Base-by-base conservation (phyloP, 2,113 vertebrate genomes). In the Sakesphorus luctuosus region DNA sequence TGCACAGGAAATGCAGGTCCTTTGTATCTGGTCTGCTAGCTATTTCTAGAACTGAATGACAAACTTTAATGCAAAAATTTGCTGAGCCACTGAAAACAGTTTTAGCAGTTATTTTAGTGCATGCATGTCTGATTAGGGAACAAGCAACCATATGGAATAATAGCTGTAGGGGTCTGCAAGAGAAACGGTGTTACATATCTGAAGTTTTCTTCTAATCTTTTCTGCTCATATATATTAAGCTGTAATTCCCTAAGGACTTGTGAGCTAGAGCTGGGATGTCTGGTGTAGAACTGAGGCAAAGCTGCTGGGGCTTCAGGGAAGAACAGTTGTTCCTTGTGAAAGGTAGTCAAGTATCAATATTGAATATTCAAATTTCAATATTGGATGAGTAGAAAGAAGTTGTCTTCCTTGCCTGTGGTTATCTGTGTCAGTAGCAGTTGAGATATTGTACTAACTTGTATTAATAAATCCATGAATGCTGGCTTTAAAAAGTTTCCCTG, bases 301-400 rank as follows among this genome's bases (percentile, higher is more conserved):
- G 18, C 11, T 88, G 17, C 26, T 67, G 31, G 7, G 4, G 12
- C 59, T 90, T 76, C 77, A 83, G 35, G 46, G 84, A 93, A 82
- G 47, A 94, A 53, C 35, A 69, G 43, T 62, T 91, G 33, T 40
- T 93, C 40, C 46, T 66, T 83, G 24, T 58, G 36, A 94, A 84
- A 79, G 29, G 38, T 66, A 82, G 58, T 73, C 10, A 55, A 61
- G 65, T 85, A 73, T 85, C 88, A 95, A 91, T 84, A 94, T 47
- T 80, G 85, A 93, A 83, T 90, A 90, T 93, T 92, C 40, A 83
- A 33, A 87, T 85, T 90, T 94, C 71, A 96, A 47, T 91, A 76
- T 7, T 76, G 72, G 52, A 86, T 77, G 36, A 83, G 35, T 18
- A 85, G 43, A 66, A 78, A 55, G 55, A 91, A 83, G 20, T 47